A percentile compares a stretch with the other conserved stretches of the same genome.
Evolutionary conservation across 2,797 vertebrate species (phyloP).

Genomic region (Dromococcyx pavoninus): DNA sequence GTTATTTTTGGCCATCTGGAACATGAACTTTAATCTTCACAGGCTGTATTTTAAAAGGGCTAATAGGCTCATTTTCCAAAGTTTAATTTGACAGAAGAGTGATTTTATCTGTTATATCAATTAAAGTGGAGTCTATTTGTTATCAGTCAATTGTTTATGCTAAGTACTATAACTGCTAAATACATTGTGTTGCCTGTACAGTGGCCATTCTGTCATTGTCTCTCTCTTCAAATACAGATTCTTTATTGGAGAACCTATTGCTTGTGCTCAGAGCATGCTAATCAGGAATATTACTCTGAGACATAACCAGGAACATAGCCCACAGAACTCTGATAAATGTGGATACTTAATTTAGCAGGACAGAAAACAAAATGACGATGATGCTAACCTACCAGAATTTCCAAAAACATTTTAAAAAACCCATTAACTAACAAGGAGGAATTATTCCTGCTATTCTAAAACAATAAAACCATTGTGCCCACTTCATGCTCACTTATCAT

Average conservation of each 20-base stretch:
- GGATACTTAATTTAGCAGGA: not conserved
- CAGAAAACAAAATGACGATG: not conserved
- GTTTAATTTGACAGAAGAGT: constrained; percentile 46
- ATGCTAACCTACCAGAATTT: not conserved
- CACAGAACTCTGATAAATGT: constrained; percentile 31
- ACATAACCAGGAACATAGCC: not conserved
- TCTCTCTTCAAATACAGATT: constrained; percentile 8
- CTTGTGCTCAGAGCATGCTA: constrained; percentile 29
- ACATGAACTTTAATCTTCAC: constrained; percentile 18
- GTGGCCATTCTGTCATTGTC: constrained; percentile 5
- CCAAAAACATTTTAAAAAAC: not conserved
- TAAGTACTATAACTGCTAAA: constrained; percentile 47
- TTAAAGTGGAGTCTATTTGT: constrained; percentile 43
- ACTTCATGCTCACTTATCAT: not conserved
- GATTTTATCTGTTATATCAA: constrained; percentile 33
- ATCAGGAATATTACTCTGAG: constrained; percentile 38
- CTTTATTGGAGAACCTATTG: constrained; percentile 6
- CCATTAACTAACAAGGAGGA: not conserved
- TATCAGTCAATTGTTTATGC: constrained; percentile 7
- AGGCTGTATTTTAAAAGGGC: not conserved
- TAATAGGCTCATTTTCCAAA: constrained; percentile 33
- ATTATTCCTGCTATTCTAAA: not conserved
- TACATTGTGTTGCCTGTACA: not conserved
- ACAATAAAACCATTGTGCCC: not conserved
- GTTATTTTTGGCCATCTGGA: constrained; percentile 38